Percentiles rank a stretch among this genome's conserved stretches.
Evolutionary conservation across 2,888 invertebrate species (phyloP).

Genomic region (Apodemia hepburni): DNA sequence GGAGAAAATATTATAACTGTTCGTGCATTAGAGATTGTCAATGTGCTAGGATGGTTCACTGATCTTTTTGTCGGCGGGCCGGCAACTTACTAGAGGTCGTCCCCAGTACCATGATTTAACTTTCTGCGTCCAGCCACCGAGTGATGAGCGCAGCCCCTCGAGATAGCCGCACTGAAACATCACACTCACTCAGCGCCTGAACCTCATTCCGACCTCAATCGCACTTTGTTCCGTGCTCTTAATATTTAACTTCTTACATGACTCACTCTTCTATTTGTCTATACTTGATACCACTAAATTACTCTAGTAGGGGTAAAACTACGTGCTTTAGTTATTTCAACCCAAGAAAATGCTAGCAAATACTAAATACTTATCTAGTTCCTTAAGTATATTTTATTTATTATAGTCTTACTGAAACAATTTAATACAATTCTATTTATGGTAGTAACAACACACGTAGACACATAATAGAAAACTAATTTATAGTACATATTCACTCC

Average conservation of each 20-base stretch:
- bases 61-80: constrained; percentile 64
- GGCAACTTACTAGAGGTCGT: constrained; percentile 96
- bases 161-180: constrained; percentile 93
- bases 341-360: constrained; percentile 29
- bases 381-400: constrained; percentile 18
- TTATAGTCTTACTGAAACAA: constrained; percentile 17
- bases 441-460: not conserved
- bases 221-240: constrained; percentile 10
- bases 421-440: constrained; percentile 1
- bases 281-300: constrained; percentile 1
- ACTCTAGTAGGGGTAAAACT: constrained; percentile 16
- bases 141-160: constrained; percentile 96
- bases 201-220: constrained; percentile 20
- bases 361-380: constrained; percentile 24
- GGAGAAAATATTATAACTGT: too few relatives aligned
- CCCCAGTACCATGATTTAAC: constrained; percentile 98
- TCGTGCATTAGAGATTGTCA: too few relatives aligned
- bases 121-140: constrained; percentile 97
- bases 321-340: constrained; percentile 19
- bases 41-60: constrained; percentile 74
- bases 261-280: constrained; percentile 11
- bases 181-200: constrained; percentile 74
- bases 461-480: not conserved
- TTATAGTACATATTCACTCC: constrained; percentile 15
- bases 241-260: not conserved